Conservation (phyloP, 2,888 invertebrate species). For the Phengaris alcon region DNA sequence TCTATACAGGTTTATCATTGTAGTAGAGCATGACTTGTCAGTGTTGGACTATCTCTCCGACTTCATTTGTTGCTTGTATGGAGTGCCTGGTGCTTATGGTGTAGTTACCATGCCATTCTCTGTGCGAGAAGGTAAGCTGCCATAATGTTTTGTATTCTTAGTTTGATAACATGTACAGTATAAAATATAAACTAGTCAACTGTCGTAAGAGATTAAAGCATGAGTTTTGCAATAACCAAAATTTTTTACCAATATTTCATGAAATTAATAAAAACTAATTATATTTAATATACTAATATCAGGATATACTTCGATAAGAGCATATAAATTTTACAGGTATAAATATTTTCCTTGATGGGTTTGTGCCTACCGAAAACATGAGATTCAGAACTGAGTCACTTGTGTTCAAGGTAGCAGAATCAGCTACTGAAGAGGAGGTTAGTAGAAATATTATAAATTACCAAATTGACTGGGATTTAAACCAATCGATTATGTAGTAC, state of each 20-base stretch:
- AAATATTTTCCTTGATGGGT: constrained; percentile 99
- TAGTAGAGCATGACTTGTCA: constrained; percentile 99
- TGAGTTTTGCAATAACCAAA: no score
- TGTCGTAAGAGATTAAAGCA: no score
- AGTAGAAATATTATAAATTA: constrained; percentile 27
- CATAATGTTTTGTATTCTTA: no score
- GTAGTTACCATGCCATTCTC: constrained; percentile 99
- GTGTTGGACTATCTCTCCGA: constrained; percentile 99
- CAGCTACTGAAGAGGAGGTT: constrained; percentile 96
- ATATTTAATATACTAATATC: no score
- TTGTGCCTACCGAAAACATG: constrained; percentile 99
- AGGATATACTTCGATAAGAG: no score
- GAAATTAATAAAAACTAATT: no score
- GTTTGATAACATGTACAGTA: no score
- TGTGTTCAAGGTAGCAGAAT: constrained; percentile 98
- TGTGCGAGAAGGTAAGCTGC: constrained; percentile 92
- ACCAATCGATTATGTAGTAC: background rate
- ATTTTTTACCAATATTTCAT: no score
- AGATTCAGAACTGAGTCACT: constrained; percentile 98
- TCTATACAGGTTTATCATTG: constrained; percentile 92
- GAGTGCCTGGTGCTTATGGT: constrained; percentile 98
- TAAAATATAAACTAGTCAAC: no score
- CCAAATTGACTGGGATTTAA: background rate
- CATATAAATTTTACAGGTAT: constrained; percentile 80
- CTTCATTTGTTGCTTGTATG: constrained; percentile 99